Evolutionary conservation across 2,888 invertebrate species (phyloP), one percentile per base, ranked within the genome.

Genomic region (Sarcophaga carnaria): DNA sequence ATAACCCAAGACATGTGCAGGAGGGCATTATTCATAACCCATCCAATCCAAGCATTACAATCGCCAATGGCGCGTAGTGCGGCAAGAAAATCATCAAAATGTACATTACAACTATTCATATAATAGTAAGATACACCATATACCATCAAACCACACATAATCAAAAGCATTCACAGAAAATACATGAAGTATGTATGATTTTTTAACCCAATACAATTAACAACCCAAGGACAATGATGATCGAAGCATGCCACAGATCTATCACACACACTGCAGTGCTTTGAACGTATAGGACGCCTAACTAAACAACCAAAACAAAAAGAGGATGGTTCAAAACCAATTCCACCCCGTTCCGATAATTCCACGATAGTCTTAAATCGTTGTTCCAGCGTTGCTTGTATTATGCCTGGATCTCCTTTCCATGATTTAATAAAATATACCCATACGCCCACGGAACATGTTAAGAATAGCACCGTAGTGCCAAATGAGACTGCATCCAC

Each of bases 171-270:
- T 90, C 96, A 95, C 89, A 99, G 95, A 94, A 98, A 99, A 70
- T 97, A 97, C 92, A 99, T 96, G 94, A 99, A 99, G 94, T 97
- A 96, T 90, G 96, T 96, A 94, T 99, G 99, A 94, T 98, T 98
- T 91, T 96, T 96, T 69, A 96, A 96, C 82, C 97, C 99, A 92
- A 99, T 98, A 93, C 99, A 99, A 94, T 99, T 99, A 90, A 97
- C 98, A 86, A 99, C 97, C 99, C 99, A 99, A n/a, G 99, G 99
- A 93, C 99, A 99, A 94, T 99, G 99, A 94, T 99, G 99, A 95
- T 99, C 99, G 94, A 99, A 99, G 92, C 97, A 96, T 79, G 98
- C 98, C 54, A 99, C 97, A 94, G 99, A 99, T 91, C 97, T 96
- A 94, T 99, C 98, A 94, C 99, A 99, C 77, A 97, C 96, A 83